Evolutionary conservation across 1,140 invertebrate species (phyloP).

Genomic region (Adelges cooleyi): DNA sequence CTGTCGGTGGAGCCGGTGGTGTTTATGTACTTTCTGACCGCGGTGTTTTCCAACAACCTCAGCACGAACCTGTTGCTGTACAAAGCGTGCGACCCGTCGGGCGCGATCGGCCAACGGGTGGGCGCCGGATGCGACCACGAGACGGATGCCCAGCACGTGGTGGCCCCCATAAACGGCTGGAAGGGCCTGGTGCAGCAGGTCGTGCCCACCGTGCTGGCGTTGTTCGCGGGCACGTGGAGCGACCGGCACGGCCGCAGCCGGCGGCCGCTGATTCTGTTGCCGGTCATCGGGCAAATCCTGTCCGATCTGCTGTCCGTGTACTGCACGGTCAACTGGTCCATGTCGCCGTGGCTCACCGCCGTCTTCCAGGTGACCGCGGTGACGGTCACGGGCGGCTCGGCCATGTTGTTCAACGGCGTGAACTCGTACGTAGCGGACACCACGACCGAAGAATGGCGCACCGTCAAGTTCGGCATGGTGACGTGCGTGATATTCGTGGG

Average conservation of each 20-base stretch:
- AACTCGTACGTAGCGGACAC: slow-evolving; percentile 15
- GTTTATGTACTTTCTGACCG: slow-evolving; percentile 27
- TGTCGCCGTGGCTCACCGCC: neutral
- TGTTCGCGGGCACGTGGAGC: slow-evolving; percentile 34
- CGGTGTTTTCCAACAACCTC: neutral
- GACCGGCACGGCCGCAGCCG: slow-evolving; percentile 35
- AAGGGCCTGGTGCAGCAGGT: slow-evolving; percentile 30
- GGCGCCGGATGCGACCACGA: slow-evolving; percentile 26
- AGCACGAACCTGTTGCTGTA: slow-evolving; percentile 29
- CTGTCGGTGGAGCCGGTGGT: slow-evolving; percentile 30
- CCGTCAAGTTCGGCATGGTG: neutral
- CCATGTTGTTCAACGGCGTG: slow-evolving; percentile 8
- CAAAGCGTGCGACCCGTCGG: slow-evolving; percentile 30
- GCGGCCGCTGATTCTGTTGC: slow-evolving; percentile 40
- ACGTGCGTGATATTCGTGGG: neutral
- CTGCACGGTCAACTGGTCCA: slow-evolving; percentile 2
- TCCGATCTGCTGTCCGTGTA: neutral
- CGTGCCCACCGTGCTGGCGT: slow-evolving; percentile 32
- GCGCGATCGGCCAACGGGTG: neutral
- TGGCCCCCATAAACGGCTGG: slow-evolving; percentile 34
- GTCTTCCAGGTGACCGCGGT: neutral
- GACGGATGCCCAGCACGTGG: slow-evolving; percentile 30
- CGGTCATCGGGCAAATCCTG: slow-evolving; percentile 33
- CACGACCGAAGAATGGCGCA: slow-evolving; percentile 2
- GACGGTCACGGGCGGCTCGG: neutral